Conservation (phyloP, 1,140 invertebrate genomes). For the Danaus melanippus region DNA sequence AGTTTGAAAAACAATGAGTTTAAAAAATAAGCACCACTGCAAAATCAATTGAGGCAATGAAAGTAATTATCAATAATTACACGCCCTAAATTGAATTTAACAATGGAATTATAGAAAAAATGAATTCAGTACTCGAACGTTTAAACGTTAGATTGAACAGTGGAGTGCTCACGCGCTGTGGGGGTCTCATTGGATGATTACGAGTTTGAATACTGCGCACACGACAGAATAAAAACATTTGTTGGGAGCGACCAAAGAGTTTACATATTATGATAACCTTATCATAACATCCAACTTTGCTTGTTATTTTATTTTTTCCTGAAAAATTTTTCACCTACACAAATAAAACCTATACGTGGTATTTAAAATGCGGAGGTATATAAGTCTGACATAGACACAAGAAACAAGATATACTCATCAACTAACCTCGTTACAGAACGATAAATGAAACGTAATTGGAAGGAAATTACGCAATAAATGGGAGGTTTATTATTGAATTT, state of each 20-base stretch:
- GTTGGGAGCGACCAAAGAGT: neutral
- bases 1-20: neutral
- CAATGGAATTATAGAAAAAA: slow-evolving; percentile 40
- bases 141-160: slow-evolving; percentile 40
- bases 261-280: neutral
- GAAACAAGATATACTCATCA: no score
- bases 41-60: slow-evolving; percentile 3
- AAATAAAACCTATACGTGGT: neutral
- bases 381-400: no score
- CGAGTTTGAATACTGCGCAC: slow-evolving; percentile 7
- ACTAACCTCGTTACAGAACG: slow-evolving; percentile 56
- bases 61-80: slow-evolving; percentile 26
- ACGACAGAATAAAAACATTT: slow-evolving; percentile 8
- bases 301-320: no score
- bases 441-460: slow-evolving; percentile 67
- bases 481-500: slow-evolving; percentile 68
- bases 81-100: slow-evolving; percentile 24
- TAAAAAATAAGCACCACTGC: slow-evolving; percentile 3
- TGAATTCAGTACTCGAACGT: slow-evolving; percentile 45
- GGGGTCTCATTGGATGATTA: slow-evolving; percentile 27
- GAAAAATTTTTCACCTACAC: no score
- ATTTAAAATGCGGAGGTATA: neutral
- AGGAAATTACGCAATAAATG: slow-evolving; percentile 70
- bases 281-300: no score
- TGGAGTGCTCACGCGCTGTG: slow-evolving; percentile 42